Evolutionary conservation across 2,113 vertebrate genomes (phyloP).

Genomic region (Onychostruthus taczanowskii): DNA sequence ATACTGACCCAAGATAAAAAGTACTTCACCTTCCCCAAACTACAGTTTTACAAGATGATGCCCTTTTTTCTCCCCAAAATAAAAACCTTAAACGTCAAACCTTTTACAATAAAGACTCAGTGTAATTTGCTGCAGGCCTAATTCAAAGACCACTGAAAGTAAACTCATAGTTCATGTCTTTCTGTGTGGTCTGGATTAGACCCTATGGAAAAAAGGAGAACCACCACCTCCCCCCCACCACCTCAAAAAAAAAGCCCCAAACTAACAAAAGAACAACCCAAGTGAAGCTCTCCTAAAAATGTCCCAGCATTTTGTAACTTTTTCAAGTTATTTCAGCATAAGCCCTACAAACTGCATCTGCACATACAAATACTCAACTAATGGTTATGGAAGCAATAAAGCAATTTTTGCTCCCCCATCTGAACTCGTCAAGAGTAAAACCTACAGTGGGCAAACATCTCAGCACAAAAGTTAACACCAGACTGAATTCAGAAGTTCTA

Average conservation of each 20-base stretch:
- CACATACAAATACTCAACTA: neutral
- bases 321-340: neutral
- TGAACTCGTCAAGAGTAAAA: neutral
- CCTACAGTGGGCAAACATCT: neutral
- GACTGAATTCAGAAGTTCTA: neutral
- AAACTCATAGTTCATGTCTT: neutral
- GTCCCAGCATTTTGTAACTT: neutral
- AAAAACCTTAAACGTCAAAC: neutral
- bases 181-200: neutral
- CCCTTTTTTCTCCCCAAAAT: neutral
- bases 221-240: rapidly evolving
- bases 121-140: neutral
- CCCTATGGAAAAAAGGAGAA: neutral
- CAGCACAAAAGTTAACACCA: neutral
- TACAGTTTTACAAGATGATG: neutral
- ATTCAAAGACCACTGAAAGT: neutral
- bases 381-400: neutral
- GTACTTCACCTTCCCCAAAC: neutral
- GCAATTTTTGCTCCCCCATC: neutral
- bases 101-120: neutral
- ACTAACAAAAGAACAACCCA: neutral
- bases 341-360: neutral
- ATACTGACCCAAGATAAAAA: neutral
- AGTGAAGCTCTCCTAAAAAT: neutral
- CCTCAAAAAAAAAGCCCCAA: neutral